Evolutionary conservation across 2,113 vertebrate genomes (phyloP), one percentile per base, ranked within the genome.

Genomic region (Pseudorhombus dupliciocellatus): DNA sequence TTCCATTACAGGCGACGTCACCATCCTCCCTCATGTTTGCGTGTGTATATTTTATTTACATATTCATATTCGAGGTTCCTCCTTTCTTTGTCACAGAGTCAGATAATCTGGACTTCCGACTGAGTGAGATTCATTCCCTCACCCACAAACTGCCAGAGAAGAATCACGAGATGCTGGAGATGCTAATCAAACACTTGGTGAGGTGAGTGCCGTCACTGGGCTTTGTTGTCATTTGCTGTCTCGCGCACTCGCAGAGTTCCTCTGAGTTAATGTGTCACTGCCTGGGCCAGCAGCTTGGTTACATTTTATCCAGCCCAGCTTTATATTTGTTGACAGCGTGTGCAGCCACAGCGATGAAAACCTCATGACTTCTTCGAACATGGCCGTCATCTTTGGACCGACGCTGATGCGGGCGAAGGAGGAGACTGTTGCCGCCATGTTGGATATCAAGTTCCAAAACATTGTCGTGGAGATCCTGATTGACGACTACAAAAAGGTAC

Each of bases 371-470:
- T 93, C 96, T 0, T 98, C 96, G 4, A 99, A 98, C 92, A 98
- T 99, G 96, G 98, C 95, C 0, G 98, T 98, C 57, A 96, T 99
- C 70, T 99, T 98, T 24, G 97, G 97, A 18, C 97, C 97, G 4
- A 99, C 97, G 0, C 92, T 99, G 46, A 95, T 99, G 96, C 94
- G 97, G 63, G 97, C 97, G 0, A 95, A 97, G 87, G 96, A 96
- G 87, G 97, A 98, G 84, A 98, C 97, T 0, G 97, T 98, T 75
- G 97, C 97, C 0, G 97, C 97, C 3, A 99, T 99, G 97, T 93
- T 99, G 94, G 97, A 99, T 70, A 98, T 99, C 88, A 98, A 99
- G 90, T 99, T 99, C 88, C 97, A 99, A 84, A 98, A 99, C 86
- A 98, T 98, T 0, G 96, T 98, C 0, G 94, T 96, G 0, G 97